Percentiles rank a stretch among this genome's conserved stretches.
Evolutionary conservation across 2,113 vertebrate genomes (phyloP).

Genomic region (Paraplagusia blochii): DNA sequence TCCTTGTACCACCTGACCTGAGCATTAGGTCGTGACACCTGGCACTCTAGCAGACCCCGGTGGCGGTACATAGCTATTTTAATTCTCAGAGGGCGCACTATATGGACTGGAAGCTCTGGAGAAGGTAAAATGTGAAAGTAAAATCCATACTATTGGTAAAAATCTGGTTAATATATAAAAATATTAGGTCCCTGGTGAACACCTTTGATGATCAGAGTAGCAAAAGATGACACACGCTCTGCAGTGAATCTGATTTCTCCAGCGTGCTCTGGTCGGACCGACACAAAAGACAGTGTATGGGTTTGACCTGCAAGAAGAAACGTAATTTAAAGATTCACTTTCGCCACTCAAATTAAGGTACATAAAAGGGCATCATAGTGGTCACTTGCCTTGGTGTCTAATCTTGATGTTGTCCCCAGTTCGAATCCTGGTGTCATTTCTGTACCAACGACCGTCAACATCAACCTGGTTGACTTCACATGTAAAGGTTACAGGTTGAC

Average conservation of each 20-base stretch:
- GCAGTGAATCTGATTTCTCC: constrained; percentile 90
- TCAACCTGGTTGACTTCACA: constrained; percentile 90
- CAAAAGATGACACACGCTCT: constrained; percentile 84
- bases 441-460: constrained; percentile 89
- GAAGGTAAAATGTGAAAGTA: background rate
- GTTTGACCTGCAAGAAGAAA: constrained; percentile 75
- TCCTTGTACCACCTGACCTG: constrained; percentile 88
- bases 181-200: constrained; percentile 15
- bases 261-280: constrained; percentile 82
- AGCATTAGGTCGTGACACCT: constrained; percentile 87
- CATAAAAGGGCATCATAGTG: background rate
- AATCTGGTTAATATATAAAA: too few species aligned
- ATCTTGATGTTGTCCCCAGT: constrained; percentile 83
- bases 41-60: constrained; percentile 88
- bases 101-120: constrained; percentile 87
- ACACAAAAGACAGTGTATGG: constrained; percentile 76
- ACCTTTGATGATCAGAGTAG: constrained; percentile 88
- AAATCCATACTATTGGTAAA: background rate
- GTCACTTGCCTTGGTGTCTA: constrained; percentile 82
- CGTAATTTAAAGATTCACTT: too few species aligned
- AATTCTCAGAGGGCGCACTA: constrained; percentile 85
- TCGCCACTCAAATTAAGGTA: too few species aligned
- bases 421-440: constrained; percentile 80
- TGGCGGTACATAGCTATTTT: constrained; percentile 93
- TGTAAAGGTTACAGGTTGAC: constrained; percentile 79